Conservation (phyloP, 2,113 vertebrate genomes). For the Hiodon alosoides region DNA sequence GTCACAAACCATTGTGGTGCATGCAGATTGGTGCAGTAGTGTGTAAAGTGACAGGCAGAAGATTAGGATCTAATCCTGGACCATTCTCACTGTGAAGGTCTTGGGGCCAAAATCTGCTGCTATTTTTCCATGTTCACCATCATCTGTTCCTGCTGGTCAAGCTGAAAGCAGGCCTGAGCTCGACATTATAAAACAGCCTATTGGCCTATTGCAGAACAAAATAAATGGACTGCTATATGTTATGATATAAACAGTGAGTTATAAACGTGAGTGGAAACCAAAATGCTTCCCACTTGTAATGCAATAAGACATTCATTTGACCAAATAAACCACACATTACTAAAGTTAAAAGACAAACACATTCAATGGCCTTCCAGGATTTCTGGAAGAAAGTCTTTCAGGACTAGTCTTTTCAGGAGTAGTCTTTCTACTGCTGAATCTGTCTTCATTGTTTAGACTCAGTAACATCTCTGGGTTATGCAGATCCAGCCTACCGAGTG, state of each 20-base stretch:
- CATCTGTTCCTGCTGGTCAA: constrained; percentile 68
- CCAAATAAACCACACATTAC: neutral
- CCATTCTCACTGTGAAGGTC: constrained; percentile 61
- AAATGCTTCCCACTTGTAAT: neutral
- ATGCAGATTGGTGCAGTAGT: constrained; percentile 53
- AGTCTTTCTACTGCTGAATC: neutral
- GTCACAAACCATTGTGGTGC: constrained; percentile 42
- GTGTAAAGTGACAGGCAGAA: constrained; percentile 70
- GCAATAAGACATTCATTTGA: neutral
- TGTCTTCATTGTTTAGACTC: neutral
- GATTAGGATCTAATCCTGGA: constrained; percentile 70
- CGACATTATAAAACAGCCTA: neutral
- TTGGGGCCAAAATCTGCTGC: constrained; percentile 57
- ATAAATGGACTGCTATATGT: neutral
- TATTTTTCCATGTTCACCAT: constrained; percentile 36
- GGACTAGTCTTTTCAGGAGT: neutral
- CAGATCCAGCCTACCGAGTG: constrained; percentile 49
- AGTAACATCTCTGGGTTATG: neutral
- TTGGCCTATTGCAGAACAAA: no score
- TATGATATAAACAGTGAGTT: no score
- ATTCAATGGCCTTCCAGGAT: neutral
- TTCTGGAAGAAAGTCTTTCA: neutral
- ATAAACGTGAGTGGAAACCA: neutral
- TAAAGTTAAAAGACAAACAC: no score
- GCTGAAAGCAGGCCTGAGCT: constrained; percentile 33